Evolutionary conservation across 2,113 vertebrate species (phyloP).

Genomic region (Nyctibius bracteatus): DNA sequence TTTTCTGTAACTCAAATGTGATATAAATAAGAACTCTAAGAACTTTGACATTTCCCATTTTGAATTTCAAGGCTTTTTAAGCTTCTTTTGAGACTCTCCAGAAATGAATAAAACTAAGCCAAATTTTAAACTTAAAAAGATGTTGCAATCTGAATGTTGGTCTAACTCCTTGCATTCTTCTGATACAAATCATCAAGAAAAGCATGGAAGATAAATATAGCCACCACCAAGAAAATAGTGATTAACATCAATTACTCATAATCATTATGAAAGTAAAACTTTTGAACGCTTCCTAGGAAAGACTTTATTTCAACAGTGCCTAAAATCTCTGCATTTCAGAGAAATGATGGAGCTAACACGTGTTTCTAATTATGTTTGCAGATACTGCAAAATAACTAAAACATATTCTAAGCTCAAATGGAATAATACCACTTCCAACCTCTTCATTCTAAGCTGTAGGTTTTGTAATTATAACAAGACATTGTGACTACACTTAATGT

Average conservation of each 20-base stretch:
- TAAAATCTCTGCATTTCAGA: not conserved
- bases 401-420: conserved; percentile 12
- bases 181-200: not conserved
- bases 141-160: not conserved
- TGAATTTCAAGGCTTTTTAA: not conserved
- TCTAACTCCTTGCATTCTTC: not conserved
- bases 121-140: not conserved
- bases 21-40: not conserved
- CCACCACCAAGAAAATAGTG: not conserved
- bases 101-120: not conserved
- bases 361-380: conserved; percentile 62
- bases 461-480: not conserved
- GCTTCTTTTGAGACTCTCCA: not conserved
- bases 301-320: not conserved
- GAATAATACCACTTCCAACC: not conserved
- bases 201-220: not conserved
- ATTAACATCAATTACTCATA: not conserved
- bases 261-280: not conserved
- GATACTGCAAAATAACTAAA: conserved; percentile 53
- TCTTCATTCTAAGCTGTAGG: not conserved
- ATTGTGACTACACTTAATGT: not conserved
- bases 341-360: conserved; percentile 1
- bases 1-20: not conserved
- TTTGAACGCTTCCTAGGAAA: not conserved
- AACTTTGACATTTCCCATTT: not conserved